Evolutionary conservation across 2,113 vertebrate species (phyloP).

Genomic region (Lagenorhynchus albirostris): DNA sequence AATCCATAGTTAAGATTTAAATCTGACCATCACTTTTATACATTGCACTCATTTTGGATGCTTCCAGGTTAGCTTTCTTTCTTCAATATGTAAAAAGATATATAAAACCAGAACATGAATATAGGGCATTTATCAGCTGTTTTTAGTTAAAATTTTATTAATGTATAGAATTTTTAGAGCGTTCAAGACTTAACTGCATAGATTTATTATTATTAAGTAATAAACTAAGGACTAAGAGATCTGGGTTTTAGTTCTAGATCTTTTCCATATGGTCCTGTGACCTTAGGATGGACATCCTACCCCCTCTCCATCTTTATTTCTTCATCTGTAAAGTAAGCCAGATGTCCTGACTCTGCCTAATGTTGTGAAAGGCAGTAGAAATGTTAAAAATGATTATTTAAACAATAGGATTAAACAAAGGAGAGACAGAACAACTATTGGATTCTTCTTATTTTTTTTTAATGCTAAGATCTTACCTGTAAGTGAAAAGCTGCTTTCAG

Average conservation of each 20-base stretch:
- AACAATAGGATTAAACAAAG: not conserved
- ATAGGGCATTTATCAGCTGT: not conserved
- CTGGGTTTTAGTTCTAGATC: not conserved
- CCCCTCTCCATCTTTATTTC: not conserved
- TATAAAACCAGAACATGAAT: not conserved
- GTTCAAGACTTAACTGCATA: not conserved
- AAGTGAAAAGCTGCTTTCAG: slow-evolving; percentile 1
- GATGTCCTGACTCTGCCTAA: not conserved
- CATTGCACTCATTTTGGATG: not conserved
- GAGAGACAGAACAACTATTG: not conserved
- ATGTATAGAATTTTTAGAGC: slow-evolving; percentile 3
- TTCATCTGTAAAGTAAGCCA: slow-evolving; percentile 4
- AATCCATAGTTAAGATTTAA: not conserved
- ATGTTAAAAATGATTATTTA: not conserved
- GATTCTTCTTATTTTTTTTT: not conserved
- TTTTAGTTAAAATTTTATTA: slow-evolving; percentile 30
- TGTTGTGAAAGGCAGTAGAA: not conserved
- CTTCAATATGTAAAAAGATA: not conserved
- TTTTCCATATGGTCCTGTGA: not conserved
- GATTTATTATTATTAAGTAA: not conserved
- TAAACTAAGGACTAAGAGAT: not conserved
- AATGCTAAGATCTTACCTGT: not conserved
- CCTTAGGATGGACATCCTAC: not conserved
- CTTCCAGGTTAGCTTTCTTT: slow-evolving; percentile 6
- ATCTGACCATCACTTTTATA: not conserved